Evolutionary conservation across 2,113 vertebrate genomes (phyloP).

Genomic region (Urocynchramus pylzowi): DNA sequence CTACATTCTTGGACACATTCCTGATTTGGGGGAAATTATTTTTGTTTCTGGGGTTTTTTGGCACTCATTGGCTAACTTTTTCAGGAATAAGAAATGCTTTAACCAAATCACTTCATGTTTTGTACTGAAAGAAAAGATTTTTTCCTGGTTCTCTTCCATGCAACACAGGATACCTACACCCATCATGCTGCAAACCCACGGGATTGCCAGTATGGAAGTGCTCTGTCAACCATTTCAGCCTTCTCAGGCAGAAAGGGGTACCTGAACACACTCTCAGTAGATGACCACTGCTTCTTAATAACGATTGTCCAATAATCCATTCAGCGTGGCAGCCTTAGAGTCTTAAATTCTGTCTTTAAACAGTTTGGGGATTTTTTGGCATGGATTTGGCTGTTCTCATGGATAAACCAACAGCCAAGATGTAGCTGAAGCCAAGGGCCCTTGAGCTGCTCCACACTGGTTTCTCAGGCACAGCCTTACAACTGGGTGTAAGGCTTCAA

Average conservation of each 20-base stretch:
- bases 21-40: background rate
- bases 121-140: background rate
- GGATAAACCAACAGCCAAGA: background rate
- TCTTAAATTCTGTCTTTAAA: background rate
- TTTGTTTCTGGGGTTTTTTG: background rate
- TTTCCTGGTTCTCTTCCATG: background rate
- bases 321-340: background rate
- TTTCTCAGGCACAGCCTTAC: background rate
- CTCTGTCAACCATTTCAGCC: background rate
- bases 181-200: background rate
- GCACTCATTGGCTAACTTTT: background rate
- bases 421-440: background rate
- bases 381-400: background rate
- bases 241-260: background rate
- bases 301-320: background rate
- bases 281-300: background rate
- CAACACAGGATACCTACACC: accelerated
- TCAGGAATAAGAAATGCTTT: background rate
- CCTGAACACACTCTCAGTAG: background rate
- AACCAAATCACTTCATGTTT: background rate
- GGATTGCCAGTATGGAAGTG: background rate
- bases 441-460: background rate
- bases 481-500: background rate
- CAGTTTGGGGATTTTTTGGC: background rate
- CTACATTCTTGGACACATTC: background rate